These are phyloP conservation scores for Enteromius viviparus DNA, from an alignment of 2,797 vertebrate species.

Conservation along the genomic window DNA sequence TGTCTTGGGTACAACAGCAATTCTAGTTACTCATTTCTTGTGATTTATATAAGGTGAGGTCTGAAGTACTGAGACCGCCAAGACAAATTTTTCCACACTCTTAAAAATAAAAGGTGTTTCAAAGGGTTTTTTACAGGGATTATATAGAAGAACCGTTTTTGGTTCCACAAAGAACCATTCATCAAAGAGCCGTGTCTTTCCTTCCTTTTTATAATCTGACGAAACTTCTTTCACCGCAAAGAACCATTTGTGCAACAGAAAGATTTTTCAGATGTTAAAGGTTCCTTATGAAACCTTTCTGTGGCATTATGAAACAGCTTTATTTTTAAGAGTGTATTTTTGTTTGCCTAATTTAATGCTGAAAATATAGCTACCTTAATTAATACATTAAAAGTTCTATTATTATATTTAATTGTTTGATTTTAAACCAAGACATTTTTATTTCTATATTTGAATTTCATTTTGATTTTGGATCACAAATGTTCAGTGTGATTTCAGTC, in stretches of 20 bases:
- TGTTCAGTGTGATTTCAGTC: constrained; percentile 4
- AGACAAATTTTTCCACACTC: background rate
- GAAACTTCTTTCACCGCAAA: no score
- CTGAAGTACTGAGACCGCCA: background rate
- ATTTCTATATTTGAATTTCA: background rate
- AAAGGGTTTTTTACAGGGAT: no score
- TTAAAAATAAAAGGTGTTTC: no score
- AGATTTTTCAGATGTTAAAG: no score
- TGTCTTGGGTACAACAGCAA: background rate
- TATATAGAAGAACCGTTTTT: no score
- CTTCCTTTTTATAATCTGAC: no score
- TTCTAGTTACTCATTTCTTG: background rate
- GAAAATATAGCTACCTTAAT: background rate
- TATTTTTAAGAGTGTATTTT: background rate
- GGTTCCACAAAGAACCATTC: no score
- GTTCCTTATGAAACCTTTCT: no score
- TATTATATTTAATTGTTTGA: background rate
- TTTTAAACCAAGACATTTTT: background rate
- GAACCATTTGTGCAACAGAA: no score
- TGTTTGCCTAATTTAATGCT: background rate
- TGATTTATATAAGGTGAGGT: background rate
- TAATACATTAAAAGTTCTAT: background rate
- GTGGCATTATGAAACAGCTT: no score
- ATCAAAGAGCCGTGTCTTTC: no score
- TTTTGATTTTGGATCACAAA: background rate